Conservation (phyloP, 2,888 invertebrate species). For the Anorthoa munda region DNA sequence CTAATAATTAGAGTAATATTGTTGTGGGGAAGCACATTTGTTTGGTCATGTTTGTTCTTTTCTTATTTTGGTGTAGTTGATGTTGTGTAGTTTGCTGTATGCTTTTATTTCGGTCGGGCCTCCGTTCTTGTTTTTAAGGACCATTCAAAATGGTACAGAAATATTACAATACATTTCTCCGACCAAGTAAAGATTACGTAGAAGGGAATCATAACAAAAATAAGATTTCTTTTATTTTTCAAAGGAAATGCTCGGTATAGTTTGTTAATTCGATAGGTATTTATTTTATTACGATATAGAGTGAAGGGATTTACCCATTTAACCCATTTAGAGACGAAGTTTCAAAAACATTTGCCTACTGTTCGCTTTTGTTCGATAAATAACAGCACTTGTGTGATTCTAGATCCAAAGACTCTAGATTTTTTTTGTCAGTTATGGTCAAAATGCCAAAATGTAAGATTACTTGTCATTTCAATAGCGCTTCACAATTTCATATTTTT, state of each 20-base stretch:
- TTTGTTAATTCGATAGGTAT: too few relatives aligned
- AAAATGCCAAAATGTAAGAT: too few relatives aligned
- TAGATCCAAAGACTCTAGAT: too few relatives aligned
- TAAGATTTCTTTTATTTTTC: background rate
- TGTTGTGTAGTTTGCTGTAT: background rate
- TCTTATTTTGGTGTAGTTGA: constrained; percentile 11
- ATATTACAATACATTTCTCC: background rate
- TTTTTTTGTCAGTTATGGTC: too few relatives aligned
- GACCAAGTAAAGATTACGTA: background rate
- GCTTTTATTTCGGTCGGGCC: background rate
- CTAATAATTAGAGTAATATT: constrained; percentile 39
- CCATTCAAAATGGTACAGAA: background rate
- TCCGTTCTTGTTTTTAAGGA: background rate
- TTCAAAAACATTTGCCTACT: too few relatives aligned
- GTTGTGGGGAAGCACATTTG: constrained; percentile 32
- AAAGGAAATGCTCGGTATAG: background rate
- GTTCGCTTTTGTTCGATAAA: too few relatives aligned
- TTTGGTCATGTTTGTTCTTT: constrained; percentile 38
- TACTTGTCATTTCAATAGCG: too few relatives aligned
- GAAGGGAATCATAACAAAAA: background rate
- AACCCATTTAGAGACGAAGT: too few relatives aligned
- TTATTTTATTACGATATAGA: too few relatives aligned
- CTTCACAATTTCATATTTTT: too few relatives aligned
- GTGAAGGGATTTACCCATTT: too few relatives aligned
- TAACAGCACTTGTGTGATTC: too few relatives aligned